A percentile compares a stretch with the other conserved stretches of the same genome.
Conservation (phyloP, 2,113 vertebrate species). For the Prochilodus magdalenae region DNA sequence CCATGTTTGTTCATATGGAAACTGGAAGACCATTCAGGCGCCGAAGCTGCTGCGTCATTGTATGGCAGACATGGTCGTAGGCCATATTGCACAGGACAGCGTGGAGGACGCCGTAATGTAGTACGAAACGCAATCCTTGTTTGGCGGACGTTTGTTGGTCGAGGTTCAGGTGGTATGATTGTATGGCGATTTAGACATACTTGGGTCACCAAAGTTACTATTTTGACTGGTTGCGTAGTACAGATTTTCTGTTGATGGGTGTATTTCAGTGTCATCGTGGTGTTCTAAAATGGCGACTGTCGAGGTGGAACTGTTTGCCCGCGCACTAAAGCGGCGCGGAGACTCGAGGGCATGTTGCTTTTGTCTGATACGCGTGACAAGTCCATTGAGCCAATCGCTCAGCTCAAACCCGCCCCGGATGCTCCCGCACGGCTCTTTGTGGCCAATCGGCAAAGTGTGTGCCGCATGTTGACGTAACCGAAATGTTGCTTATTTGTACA, state of each 20-base stretch:
- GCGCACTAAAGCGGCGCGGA: conserved; percentile 52
- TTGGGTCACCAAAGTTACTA: not conserved
- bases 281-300: conserved; percentile 21
- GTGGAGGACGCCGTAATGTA: not conserved
- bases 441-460: conserved; percentile 64
- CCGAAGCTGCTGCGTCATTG: conserved; percentile 74
- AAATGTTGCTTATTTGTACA: not conserved
- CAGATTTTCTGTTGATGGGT: not conserved
- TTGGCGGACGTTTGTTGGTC: not conserved
- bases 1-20: not conserved
- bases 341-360: conserved; percentile 37
- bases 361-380: conserved; percentile 58
- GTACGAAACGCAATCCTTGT: not conserved
- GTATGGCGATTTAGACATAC: not conserved
- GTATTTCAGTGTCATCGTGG: not conserved
- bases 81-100: not conserved
- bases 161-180: not conserved
- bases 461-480: conserved; percentile 68
- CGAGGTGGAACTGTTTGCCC: conserved; percentile 17
- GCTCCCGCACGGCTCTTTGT: conserved; percentile 62
- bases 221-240: not conserved
- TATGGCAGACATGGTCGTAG: conserved; percentile 7
- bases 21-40: not conserved
- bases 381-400: conserved; percentile 65
- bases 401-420: conserved; percentile 50